Evolutionary conservation across 2,888 invertebrate species (phyloP).

Genomic region (Tortricodes alternella): DNA sequence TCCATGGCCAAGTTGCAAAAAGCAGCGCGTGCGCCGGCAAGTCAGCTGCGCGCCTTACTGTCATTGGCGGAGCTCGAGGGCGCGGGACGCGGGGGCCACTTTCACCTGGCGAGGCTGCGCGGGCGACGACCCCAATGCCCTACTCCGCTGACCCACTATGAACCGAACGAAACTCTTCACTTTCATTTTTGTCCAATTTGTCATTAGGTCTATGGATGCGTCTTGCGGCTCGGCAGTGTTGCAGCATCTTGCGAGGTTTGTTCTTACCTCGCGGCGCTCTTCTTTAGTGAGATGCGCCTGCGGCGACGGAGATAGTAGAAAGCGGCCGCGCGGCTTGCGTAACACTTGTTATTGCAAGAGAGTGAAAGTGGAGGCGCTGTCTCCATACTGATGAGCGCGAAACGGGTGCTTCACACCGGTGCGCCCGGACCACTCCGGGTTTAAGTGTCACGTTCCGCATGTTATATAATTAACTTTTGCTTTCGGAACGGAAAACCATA

Average conservation of each 20-base stretch:
- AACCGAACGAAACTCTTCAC: slow-evolving; percentile 76
- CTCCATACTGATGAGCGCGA: slow-evolving; percentile 77
- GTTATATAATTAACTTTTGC: slow-evolving; percentile 66
- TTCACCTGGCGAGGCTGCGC: slow-evolving; percentile 81
- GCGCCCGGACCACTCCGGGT: slow-evolving; percentile 63
- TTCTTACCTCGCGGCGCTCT: slow-evolving; percentile 32
- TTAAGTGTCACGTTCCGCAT: slow-evolving; percentile 69
- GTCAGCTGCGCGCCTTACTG: slow-evolving; percentile 60
- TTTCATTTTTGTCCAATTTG: slow-evolving; percentile 74
- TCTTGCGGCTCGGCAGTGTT: slow-evolving; percentile 56
- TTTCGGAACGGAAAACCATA: slow-evolving; percentile 51
- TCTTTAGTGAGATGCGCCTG: slow-evolving; percentile 45
- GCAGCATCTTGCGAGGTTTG: slow-evolving; percentile 47
- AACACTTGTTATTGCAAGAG: slow-evolving; percentile 76
- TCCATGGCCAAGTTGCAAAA: slow-evolving; percentile 82
- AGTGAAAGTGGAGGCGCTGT: slow-evolving; percentile 78
- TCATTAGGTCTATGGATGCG: slow-evolving; percentile 74
- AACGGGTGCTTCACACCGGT: slow-evolving; percentile 62
- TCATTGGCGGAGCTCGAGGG: slow-evolving; percentile 53
- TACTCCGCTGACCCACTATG: slow-evolving; percentile 80
- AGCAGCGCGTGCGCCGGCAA: slow-evolving; percentile 76
- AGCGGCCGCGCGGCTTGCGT: slow-evolving; percentile 67
- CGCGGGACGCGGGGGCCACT: slow-evolving; percentile 67
- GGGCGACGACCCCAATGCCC: slow-evolving; percentile 79
- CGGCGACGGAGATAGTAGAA: slow-evolving; percentile 58